These are phyloP conservation scores for Clupea harengus DNA, from an alignment of 2,113 vertebrate genomes.

Conservation along the genomic window DNA sequence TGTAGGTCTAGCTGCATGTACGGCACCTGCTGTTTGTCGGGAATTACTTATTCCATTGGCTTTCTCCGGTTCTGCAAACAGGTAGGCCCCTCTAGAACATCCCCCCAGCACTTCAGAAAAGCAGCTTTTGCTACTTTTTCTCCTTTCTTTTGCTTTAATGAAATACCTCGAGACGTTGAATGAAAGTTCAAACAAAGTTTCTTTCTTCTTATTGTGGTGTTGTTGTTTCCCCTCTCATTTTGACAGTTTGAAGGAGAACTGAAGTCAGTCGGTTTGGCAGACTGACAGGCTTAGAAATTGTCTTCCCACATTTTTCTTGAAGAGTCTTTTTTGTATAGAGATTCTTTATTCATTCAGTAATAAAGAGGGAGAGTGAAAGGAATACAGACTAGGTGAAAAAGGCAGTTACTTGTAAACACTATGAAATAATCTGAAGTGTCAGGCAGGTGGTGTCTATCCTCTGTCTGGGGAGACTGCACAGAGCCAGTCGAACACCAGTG, in stretches of 20 bases:
- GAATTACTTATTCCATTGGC: constrained; percentile 90
- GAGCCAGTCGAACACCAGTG: constrained; percentile 55
- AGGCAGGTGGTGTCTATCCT: constrained; percentile 41
- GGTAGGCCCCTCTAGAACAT: constrained; percentile 68
- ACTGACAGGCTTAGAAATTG: constrained; percentile 57
- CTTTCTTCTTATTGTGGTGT: background rate
- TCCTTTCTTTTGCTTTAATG: background rate
- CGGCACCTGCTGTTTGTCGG: constrained; percentile 88
- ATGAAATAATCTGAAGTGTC: constrained; percentile 61
- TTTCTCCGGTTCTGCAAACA: constrained; percentile 98
- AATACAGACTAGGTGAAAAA: constrained; percentile 53
- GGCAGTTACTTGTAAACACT: constrained; percentile 53
- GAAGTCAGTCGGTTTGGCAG: constrained; percentile 26
- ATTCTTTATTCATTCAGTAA: background rate
- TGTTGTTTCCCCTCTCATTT: background rate
- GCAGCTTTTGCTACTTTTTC: background rate
- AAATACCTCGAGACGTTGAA: background rate
- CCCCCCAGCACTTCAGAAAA: background rate
- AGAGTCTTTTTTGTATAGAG: constrained; percentile 39
- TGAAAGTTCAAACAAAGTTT: background rate
- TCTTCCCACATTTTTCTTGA: constrained; percentile 42
- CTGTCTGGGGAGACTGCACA: constrained; percentile 49
- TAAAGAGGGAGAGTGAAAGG: constrained; percentile 34
- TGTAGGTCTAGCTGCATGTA: constrained; percentile 88
- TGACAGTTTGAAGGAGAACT: background rate